A percentile compares a stretch with the other conserved stretches of the same genome.
phyloP scores from a whole-genome alignment of 1,140 invertebrate species.

The Trichomalopsis sarcophagae region DNA sequence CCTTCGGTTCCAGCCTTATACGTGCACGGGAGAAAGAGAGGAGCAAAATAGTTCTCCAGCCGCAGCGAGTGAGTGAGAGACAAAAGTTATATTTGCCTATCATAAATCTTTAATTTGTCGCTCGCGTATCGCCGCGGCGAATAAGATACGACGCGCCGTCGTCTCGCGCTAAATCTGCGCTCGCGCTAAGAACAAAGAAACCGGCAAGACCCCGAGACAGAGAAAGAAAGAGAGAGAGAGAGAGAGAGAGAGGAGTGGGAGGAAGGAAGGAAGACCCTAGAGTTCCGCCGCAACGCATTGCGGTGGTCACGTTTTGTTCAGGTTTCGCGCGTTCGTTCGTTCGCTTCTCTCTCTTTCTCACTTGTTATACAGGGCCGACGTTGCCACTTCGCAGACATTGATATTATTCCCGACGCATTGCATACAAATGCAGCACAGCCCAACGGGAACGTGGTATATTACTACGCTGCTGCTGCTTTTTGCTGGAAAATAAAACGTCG shows the following conservation, averaged over 20 bases:
- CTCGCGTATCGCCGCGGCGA: slow-evolving; percentile 51
- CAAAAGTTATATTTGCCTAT: slow-evolving; percentile 61
- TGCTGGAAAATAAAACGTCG: slow-evolving; percentile 27
- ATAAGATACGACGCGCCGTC: slow-evolving; percentile 55
- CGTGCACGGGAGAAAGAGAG: background rate
- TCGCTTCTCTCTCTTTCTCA: slow-evolving; percentile 25
- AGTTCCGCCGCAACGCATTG: slow-evolving; percentile 50
- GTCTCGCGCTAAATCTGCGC: slow-evolving; percentile 42
- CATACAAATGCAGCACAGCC: slow-evolving; percentile 58
- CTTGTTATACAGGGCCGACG: background rate
- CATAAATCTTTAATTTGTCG: slow-evolving; percentile 64
- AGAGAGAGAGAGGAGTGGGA: background rate
- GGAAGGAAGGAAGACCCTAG: slow-evolving; percentile 29
- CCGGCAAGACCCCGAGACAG: background rate
- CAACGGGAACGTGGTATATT: background rate
- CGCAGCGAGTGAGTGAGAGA: slow-evolving; percentile 25
- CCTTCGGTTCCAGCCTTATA: background rate
- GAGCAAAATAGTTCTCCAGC: background rate
- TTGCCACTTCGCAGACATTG: slow-evolving; percentile 57
- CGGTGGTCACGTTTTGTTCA: slow-evolving; percentile 60
- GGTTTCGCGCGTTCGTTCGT: slow-evolving; percentile 50
- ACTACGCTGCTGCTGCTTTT: background rate
- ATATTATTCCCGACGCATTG: slow-evolving; percentile 62
- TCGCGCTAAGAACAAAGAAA: background rate
- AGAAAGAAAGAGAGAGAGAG: background rate